Conservation (phyloP, 2,888 invertebrate species). For the Thalpophila matura region DNA sequence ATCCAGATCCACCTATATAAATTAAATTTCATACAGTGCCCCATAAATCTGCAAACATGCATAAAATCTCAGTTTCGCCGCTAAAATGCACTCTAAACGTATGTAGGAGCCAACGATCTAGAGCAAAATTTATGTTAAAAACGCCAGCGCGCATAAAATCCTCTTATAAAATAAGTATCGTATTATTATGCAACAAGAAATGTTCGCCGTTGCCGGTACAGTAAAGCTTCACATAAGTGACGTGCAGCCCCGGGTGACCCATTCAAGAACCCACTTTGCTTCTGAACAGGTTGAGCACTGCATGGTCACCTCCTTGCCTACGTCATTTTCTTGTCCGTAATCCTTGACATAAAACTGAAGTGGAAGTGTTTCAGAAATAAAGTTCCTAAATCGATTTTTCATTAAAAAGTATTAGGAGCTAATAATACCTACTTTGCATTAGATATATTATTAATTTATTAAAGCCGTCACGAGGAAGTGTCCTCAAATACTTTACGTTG, state of each 20-base stretch:
- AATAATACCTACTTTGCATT: too few species aligned
- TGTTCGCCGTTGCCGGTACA: slow-evolving; percentile 8
- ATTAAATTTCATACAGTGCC: neutral
- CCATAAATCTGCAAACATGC: slow-evolving; percentile 15
- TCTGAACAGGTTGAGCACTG: neutral
- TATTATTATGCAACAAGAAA: slow-evolving; percentile 26
- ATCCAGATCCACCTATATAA: too few species aligned
- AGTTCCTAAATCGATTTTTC: too few species aligned
- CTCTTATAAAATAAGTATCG: slow-evolving; percentile 18
- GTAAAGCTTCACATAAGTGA: slow-evolving; percentile 8
- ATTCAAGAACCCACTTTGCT: slow-evolving; percentile 20
- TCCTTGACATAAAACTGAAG: neutral
- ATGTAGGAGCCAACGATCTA: neutral
- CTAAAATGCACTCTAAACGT: slow-evolving; percentile 21
- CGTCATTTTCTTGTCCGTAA: slow-evolving; percentile 5
- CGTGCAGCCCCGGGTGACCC: slow-evolving; percentile 11
- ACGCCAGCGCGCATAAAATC: slow-evolving; percentile 9
- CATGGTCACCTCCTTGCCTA: neutral
- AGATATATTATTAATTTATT: too few species aligned
- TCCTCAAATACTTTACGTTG: too few species aligned
- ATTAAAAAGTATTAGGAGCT: too few species aligned
- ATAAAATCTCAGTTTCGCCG: neutral
- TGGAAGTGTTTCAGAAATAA: neutral
- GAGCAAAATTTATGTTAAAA: slow-evolving; percentile 12
- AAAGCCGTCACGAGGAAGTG: too few species aligned